phyloP scores from a whole-genome alignment of 2,888 invertebrate genomes.

The Chymomyza procnemis region DNA sequence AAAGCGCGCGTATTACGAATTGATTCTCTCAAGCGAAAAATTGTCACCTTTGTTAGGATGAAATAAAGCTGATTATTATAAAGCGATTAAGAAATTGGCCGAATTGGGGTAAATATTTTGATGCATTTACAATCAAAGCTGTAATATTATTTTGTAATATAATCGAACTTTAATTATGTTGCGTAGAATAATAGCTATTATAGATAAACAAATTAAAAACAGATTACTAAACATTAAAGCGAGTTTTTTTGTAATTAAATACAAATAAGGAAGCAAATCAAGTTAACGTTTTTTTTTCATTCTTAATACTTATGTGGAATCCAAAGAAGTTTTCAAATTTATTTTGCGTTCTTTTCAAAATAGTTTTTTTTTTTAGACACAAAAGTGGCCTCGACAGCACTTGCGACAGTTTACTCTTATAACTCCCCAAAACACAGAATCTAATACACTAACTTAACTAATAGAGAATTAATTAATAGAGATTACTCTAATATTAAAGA shows the following conservation, averaged over 20 bases:
- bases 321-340: no score
- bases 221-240: background rate
- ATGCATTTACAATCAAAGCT: background rate
- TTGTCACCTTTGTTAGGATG: background rate
- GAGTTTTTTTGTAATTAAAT: background rate
- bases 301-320: no score
- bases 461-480: no score
- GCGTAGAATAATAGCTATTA: background rate
- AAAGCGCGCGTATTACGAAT: background rate
- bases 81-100: background rate
- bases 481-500: no score
- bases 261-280: no score
- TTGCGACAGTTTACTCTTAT: no score
- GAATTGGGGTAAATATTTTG: background rate
- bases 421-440: no score
- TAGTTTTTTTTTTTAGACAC: no score
- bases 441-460: no score
- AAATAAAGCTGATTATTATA: background rate
- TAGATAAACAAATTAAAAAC: background rate
- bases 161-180: background rate
- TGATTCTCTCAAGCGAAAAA: background rate
- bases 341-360: no score
- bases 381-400: no score
- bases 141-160: background rate
- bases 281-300: background rate